Evolutionary conservation across 2,113 vertebrate species (phyloP), one percentile per base, ranked within the genome.

Genomic region (Scomber scombrus): DNA sequence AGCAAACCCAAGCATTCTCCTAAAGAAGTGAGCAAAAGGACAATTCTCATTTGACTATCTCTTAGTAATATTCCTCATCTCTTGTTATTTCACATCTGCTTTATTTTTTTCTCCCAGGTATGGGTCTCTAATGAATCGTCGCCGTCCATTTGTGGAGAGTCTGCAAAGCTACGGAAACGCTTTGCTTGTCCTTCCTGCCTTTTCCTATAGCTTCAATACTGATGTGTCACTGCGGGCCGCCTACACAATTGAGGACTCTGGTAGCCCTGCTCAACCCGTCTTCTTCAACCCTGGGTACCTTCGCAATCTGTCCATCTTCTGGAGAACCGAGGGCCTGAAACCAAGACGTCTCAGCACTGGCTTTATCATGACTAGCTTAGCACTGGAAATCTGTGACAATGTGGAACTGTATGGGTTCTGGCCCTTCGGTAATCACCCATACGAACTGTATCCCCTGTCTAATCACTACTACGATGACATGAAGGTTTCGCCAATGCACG

Each of bases 401-500:
- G 97, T 99, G 76, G 95, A 95, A 52, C 91, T 99, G 1, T 99
- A 97, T 1, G 98, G 98, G 3, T 99, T 99, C 85, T 99, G 98
- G 97, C 98, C 98, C 40, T 99, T 98, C 85, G 92, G 89, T 18
- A 92, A 92, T 75, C 96, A 95, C 67, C 86, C 93, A 0, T 80
- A 95, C 3, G 88, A 91, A 62, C 76, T 73, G 9, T 93, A 92
- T 9, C 56, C 93, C 16, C 86, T 99, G 67, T 96, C 93, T 52
- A 97, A 99, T 82, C 98, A 99, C 90, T 99, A 99, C 89, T 99
- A 99, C 0, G 97, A 99, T 66, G 91, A 99, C 91, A 93, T 78
- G 26, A 82, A 95, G 57, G 91, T 94, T 23, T 97, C 97, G 61
- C 93, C 80, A 0, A 95, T 98, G 66, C 98, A 99, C 21, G 93